These are phyloP conservation scores for Acanthosepion lycidas DNA, from an alignment of 2,888 invertebrate species.

Conservation along the genomic window DNA sequence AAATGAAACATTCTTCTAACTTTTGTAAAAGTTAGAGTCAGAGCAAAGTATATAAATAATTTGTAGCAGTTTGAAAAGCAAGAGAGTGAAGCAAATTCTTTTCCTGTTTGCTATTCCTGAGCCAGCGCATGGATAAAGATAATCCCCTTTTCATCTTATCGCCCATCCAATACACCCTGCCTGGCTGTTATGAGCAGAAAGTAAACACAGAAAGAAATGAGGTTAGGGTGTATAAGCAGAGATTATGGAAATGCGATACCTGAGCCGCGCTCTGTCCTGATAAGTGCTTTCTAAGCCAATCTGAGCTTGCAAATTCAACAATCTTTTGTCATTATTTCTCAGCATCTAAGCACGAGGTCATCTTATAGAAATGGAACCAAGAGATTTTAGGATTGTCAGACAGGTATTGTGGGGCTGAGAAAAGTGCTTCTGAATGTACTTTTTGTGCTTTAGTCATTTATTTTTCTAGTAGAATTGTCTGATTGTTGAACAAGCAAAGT, in stretches of 20 bases:
- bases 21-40: not conserved
- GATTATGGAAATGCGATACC: not conserved
- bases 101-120: not conserved
- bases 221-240: not conserved
- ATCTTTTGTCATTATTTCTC: not conserved
- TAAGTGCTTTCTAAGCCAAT: slow-evolving; percentile 22
- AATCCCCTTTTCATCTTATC: not conserved
- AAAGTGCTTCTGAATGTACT: not conserved
- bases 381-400: not conserved
- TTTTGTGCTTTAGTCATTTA: not conserved
- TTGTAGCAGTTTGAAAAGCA: not conserved
- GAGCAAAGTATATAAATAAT: not conserved
- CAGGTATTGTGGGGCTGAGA: not conserved
- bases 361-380: not conserved
- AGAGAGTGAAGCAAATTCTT: not conserved
- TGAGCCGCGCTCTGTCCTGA: not conserved
- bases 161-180: not conserved
- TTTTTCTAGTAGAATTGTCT: not conserved
- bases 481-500: not conserved
- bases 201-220: not conserved
- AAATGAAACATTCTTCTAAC: not conserved
- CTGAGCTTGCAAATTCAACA: slow-evolving; percentile 33
- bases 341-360: no score
- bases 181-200: not conserved
- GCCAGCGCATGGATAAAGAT: not conserved